Evolutionary conservation across 2,113 vertebrate genomes (phyloP).

Genomic region (Strigops habroptila): DNA sequence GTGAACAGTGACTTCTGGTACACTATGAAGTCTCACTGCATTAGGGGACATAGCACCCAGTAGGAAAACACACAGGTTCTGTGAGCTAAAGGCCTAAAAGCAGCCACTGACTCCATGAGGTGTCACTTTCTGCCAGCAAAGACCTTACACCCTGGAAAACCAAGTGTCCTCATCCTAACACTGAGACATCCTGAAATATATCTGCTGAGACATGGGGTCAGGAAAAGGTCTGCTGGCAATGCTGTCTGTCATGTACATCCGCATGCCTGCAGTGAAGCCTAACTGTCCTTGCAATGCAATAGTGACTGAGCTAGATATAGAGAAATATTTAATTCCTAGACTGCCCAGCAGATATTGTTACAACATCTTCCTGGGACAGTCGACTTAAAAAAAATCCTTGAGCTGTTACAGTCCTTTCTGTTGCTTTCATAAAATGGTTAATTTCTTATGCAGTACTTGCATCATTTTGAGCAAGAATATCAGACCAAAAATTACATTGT

Average conservation of each 20-base stretch:
- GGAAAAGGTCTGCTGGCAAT: not conserved
- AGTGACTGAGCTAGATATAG: not conserved
- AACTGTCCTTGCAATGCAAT: not conserved
- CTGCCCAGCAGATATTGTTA: not conserved
- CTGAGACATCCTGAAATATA: not conserved
- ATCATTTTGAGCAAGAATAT: not conserved
- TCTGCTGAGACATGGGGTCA: not conserved
- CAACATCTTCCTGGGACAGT: not conserved
- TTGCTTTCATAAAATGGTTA: not conserved
- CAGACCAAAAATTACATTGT: not conserved
- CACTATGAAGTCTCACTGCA: not conserved
- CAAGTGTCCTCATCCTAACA: not conserved
- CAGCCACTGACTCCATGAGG: not conserved
- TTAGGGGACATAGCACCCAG: not conserved
- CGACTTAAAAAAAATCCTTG: not conserved
- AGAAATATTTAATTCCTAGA: not conserved
- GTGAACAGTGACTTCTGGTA: not conserved
- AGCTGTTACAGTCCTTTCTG: not conserved
- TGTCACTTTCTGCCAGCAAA: not conserved
- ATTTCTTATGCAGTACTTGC: not conserved
- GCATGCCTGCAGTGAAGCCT: not conserved
- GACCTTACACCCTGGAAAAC: not conserved
- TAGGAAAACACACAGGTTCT: not conserved
- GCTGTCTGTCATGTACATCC: not conserved
- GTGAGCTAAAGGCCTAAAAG: not conserved